Percentiles rank a stretch among this genome's conserved stretches.
Conservation (phyloP, 1,140 invertebrate species). For the Centruroides vittatus region DNA sequence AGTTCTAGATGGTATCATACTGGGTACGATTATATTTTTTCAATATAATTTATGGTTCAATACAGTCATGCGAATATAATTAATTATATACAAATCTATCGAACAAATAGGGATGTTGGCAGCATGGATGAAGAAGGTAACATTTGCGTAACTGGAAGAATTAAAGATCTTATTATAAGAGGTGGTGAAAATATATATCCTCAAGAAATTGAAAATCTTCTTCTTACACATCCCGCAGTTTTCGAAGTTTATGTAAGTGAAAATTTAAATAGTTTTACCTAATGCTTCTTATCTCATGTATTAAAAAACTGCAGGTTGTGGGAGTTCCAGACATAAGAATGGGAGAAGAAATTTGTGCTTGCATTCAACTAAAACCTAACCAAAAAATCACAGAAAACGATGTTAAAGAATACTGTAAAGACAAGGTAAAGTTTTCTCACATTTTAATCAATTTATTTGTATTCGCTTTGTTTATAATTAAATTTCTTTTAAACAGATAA, state of each 20-base stretch:
- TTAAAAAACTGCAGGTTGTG: constrained; percentile 37
- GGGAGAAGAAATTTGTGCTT: constrained; percentile 74
- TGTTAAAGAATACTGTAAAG: constrained; percentile 50
- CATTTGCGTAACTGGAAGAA: constrained; percentile 58
- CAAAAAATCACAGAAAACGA: constrained; percentile 38
- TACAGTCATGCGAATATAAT: too few species aligned
- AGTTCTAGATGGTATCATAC: constrained; percentile 71
- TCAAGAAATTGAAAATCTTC: too few species aligned
- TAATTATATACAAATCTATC: too few species aligned
- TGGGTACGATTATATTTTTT: constrained; percentile 44
- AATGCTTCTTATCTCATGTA: not conserved
- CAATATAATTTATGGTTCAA: too few species aligned
- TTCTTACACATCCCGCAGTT: too few species aligned
- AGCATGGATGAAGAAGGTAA: constrained; percentile 59
- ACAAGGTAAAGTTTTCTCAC: constrained; percentile 37
- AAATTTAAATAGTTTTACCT: not conserved
- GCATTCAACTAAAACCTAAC: constrained; percentile 42
- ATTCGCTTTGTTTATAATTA: too few species aligned
- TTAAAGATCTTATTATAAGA: constrained; percentile 81
- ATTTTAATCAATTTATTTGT: too few species aligned
- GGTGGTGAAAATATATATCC: constrained; percentile 30
- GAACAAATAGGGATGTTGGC: constrained; percentile 53
- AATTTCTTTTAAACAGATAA: constrained; percentile 37
- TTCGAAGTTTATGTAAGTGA: too few species aligned
- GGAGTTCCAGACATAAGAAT: constrained; percentile 63